These are phyloP conservation scores for Elegia similella DNA, from an alignment of 2,888 invertebrate genomes.

Conservation along the genomic window DNA sequence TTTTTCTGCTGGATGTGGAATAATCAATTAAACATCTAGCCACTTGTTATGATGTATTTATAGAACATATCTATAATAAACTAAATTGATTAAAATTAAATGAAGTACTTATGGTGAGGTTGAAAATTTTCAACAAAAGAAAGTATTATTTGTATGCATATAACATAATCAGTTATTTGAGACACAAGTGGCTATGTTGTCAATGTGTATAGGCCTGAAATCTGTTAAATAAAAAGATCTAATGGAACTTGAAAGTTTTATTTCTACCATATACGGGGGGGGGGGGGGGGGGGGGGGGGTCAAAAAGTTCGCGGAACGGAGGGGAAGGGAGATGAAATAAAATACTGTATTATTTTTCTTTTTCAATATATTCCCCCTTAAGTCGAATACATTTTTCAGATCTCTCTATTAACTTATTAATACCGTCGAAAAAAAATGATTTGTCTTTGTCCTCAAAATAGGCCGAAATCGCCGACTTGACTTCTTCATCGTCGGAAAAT, in stretches of 20 bases:
- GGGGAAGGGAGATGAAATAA: too few relatives aligned
- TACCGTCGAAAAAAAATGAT: too few relatives aligned
- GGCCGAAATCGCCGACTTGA: too few relatives aligned
- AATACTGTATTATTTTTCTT: too few relatives aligned
- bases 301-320: too few relatives aligned
- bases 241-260: conserved; percentile 32
- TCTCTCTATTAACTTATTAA: too few relatives aligned
- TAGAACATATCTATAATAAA: background rate
- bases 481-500: too few relatives aligned
- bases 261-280: background rate
- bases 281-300: too few relatives aligned
- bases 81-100: background rate
- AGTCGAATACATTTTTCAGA: too few relatives aligned
- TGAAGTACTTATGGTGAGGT: background rate
- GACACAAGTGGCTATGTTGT: conserved; percentile 31
- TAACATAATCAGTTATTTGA: background rate
- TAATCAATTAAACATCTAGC: conserved; percentile 10
- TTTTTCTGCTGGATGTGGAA: conserved; percentile 26
- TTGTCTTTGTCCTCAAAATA: too few relatives aligned
- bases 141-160: background rate
- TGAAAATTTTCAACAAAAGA: background rate
- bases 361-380: too few relatives aligned
- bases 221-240: conserved; percentile 51
- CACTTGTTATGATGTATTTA: conserved; percentile 8
- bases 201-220: conserved; percentile 33